These are phyloP conservation scores for Anastatus disparis DNA, from an alignment of 1,140 invertebrate species.

Conservation along the genomic window DNA sequence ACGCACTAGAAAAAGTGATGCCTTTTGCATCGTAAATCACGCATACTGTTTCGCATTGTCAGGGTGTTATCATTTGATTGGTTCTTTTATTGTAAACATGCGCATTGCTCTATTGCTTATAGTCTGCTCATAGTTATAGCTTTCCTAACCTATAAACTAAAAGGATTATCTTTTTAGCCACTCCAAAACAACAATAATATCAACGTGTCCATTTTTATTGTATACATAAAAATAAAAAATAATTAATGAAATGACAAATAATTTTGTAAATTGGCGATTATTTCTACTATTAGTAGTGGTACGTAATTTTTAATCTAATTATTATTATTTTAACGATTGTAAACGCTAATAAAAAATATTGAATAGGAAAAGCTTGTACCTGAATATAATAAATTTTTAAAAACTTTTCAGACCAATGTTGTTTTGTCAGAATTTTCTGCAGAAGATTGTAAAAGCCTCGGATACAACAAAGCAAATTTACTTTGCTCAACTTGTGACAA, in stretches of 20 bases:
- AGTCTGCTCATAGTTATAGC: too few relatives aligned
- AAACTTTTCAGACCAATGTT: not conserved
- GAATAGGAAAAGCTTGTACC: too few relatives aligned
- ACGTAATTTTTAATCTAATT: slow-evolving; percentile 1
- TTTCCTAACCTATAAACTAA: too few relatives aligned
- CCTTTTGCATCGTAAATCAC: too few relatives aligned
- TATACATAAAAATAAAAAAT: not conserved
- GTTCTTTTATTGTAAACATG: too few relatives aligned
- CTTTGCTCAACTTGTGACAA: slow-evolving; percentile 90
- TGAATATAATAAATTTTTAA: not conserved
- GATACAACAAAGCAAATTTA: slow-evolving; percentile 87
- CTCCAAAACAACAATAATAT: too few relatives aligned
- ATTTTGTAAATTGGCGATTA: not conserved
- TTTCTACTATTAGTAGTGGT: slow-evolving; percentile 10
- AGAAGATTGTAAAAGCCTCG: slow-evolving; percentile 86
- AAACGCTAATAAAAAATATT: too few relatives aligned
- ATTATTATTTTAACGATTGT: not conserved
- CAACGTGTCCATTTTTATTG: slow-evolving; percentile 4
- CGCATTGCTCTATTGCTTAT: too few relatives aligned
- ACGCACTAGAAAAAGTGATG: too few relatives aligned
- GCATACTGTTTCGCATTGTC: too few relatives aligned
- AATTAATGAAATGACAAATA: slow-evolving; percentile 12
- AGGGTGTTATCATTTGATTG: too few relatives aligned
- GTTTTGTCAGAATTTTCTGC: slow-evolving; percentile 72
- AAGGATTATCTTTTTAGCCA: too few relatives aligned